Evolutionary conservation across 2,888 invertebrate species (phyloP).

Genomic region (Protula sp.): DNA sequence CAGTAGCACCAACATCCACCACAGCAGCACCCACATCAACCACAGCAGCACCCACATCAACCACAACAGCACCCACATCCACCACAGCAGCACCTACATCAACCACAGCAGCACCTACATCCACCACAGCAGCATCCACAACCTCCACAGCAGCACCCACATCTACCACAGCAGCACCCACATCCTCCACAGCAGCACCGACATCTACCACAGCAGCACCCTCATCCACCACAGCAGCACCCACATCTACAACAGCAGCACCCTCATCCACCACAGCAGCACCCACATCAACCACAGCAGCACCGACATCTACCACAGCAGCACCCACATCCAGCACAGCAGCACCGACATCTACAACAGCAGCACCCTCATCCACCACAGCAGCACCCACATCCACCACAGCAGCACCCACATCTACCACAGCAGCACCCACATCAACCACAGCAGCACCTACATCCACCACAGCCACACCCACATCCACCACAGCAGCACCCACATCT

Average conservation of each 20-base stretch:
- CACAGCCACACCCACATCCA: slow-evolving; percentile 4
- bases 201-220: slow-evolving; percentile 8
- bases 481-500: slow-evolving; percentile 2
- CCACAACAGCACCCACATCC: background rate
- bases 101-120: slow-evolving; percentile 2
- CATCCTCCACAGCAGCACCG: slow-evolving; percentile 14
- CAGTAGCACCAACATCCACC: background rate
- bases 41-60: background rate
- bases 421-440: slow-evolving; percentile 3
- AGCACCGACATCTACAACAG: background rate
- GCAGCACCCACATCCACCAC: background rate
- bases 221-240: slow-evolving; percentile 5
- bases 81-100: background rate
- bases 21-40: background rate
- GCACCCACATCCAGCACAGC: background rate
- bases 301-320: background rate
- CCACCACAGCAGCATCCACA: slow-evolving; percentile 2
- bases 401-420: slow-evolving; percentile 5
- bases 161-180: slow-evolving; percentile 15
- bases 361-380: background rate
- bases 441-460: slow-evolving; percentile 4
- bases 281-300: background rate
- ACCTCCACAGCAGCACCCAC: slow-evolving; percentile 13
- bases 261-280: slow-evolving; percentile 1
- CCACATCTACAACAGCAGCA: background rate